A percentile compares a stretch with the other conserved stretches of the same genome.
Evolutionary conservation across 2,113 vertebrate species (phyloP).

Genomic region (Pycnonotus jocosus): DNA sequence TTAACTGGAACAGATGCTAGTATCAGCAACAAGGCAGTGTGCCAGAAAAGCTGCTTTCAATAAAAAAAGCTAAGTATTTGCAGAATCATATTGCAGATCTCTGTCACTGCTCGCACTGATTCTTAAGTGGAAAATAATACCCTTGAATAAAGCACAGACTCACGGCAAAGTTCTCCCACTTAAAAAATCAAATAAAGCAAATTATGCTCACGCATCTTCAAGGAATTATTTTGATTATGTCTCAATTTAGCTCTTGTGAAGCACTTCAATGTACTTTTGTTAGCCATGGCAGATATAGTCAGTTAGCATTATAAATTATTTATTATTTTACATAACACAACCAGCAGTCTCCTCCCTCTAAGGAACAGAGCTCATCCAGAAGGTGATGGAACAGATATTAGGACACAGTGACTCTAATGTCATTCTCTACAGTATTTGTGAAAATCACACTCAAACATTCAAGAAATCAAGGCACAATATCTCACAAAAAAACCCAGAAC

Average conservation of each 20-base stretch:
- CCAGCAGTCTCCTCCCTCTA: conserved; percentile 16
- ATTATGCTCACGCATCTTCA: neutral
- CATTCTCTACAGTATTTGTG: neutral
- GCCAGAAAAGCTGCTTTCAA: neutral
- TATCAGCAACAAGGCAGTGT: neutral
- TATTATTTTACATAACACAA: conserved; percentile 48
- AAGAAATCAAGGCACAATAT: neutral
- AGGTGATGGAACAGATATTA: neutral
- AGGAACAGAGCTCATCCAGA: neutral
- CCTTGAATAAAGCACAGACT: neutral
- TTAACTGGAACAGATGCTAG: neutral
- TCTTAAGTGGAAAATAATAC: conserved; percentile 37
- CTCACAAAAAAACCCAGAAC: neutral
- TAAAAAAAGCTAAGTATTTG: neutral
- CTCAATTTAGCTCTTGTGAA: neutral
- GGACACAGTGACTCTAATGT: neutral
- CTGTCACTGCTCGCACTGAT: neutral
- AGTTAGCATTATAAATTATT: conserved; percentile 14
- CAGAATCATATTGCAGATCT: conserved; percentile 9
- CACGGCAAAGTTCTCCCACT: neutral
- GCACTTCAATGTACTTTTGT: neutral
- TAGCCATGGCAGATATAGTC: neutral
- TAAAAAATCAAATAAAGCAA: neutral
- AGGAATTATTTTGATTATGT: neutral
- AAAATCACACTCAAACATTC: neutral